These are phyloP conservation scores for Palythoa grandis DNA, from an alignment of 92 coral and sea anemone species.

Conservation along the genomic window DNA sequence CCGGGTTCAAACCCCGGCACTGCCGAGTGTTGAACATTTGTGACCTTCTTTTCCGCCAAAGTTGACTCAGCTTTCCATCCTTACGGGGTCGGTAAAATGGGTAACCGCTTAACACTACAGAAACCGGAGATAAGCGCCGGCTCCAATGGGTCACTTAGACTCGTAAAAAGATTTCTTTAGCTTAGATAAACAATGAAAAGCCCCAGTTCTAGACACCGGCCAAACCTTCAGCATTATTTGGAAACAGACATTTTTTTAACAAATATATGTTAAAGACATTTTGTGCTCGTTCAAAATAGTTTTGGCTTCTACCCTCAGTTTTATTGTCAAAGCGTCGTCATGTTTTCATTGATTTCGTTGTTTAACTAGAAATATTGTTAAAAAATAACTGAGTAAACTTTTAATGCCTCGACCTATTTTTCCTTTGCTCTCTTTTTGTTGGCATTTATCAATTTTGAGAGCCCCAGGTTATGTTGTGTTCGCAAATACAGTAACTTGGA, in stretches of 20 bases:
- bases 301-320: background rate
- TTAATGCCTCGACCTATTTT: background rate
- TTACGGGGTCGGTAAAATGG: too few relatives aligned
- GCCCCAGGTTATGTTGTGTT: background rate
- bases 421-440: constrained; percentile 2
- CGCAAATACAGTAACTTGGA: too few relatives aligned
- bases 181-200: background rate
- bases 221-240: constrained; percentile 6
- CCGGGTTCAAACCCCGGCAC: too few relatives aligned
- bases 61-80: too few relatives aligned
- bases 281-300: background rate
- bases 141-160: too few relatives aligned
- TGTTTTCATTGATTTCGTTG: background rate
- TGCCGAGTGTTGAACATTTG: too few relatives aligned
- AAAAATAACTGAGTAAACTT: background rate
- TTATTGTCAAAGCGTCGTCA: background rate
- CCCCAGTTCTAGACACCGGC: constrained; percentile 20
- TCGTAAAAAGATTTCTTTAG: too few relatives aligned
- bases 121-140: too few relatives aligned
- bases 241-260: constrained; percentile 20
- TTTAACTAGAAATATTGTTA: background rate
- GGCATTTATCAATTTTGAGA: constrained; percentile 2
- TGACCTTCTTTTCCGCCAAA: too few relatives aligned
- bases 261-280: background rate
- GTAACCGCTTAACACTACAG: too few relatives aligned